A percentile compares a stretch with the other conserved stretches of the same genome.
Evolutionary conservation across 2,888 invertebrate species (phyloP).

Genomic region (Drosophila demipolita): DNA sequence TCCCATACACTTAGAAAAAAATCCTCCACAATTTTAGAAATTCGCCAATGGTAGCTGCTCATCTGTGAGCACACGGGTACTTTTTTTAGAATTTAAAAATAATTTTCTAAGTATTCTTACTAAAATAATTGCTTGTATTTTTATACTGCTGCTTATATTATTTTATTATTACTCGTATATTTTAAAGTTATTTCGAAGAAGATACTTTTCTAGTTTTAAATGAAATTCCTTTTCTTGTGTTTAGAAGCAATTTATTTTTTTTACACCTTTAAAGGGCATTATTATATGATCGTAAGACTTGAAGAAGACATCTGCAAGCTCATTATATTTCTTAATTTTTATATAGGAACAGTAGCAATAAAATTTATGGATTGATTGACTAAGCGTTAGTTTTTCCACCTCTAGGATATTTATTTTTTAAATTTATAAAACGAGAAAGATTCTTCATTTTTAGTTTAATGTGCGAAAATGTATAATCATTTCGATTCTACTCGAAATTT

Average conservation of each 20-base stretch:
- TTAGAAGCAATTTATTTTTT: too few relatives aligned
- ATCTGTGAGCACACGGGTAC: rapidly evolving
- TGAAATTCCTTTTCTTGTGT: too few relatives aligned
- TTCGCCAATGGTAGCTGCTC: neutral
- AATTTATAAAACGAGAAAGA: too few relatives aligned
- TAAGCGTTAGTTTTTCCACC: too few relatives aligned
- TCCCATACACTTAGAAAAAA: neutral
- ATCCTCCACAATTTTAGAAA: neutral
- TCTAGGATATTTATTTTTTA: too few relatives aligned
- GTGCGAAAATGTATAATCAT: neutral
- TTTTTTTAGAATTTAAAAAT: neutral
- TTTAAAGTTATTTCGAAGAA: too few relatives aligned
- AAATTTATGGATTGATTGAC: too few relatives aligned
- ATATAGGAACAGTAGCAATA: neutral
- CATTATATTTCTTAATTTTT: neutral
- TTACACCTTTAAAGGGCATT: neutral
- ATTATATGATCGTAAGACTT: neutral
- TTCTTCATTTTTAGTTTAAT: too few relatives aligned
- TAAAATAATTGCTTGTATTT: neutral
- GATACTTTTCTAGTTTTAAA: neutral
- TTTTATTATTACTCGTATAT: too few relatives aligned
- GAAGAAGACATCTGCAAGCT: neutral
- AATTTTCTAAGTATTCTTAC: neutral
- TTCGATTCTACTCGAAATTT: neutral
- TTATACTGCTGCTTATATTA: neutral